A percentile compares a stretch with the other conserved stretches of the same genome.
These are phyloP conservation scores for Haliclystus octoradiatus DNA, from an alignment of 30 jellyfish, hydroid and myxozoan species.

Conservation along the genomic window DNA sequence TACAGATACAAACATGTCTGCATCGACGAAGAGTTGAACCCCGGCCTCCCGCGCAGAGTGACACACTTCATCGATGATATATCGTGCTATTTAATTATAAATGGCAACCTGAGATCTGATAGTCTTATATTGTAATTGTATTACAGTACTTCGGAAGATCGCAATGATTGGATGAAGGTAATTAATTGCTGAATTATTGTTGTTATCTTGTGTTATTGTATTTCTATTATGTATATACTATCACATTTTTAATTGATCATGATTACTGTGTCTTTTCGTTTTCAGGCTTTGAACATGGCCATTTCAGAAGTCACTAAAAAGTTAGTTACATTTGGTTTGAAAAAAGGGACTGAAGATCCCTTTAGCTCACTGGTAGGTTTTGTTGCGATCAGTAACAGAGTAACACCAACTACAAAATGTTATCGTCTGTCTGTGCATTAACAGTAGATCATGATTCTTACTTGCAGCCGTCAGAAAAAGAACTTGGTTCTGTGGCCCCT, in stretches of 20 bases:
- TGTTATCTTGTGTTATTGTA: background rate
- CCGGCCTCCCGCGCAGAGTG: too few species aligned
- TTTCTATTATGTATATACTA: background rate
- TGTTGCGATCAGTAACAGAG: too few species aligned
- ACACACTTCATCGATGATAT: too few species aligned
- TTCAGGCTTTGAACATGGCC: slow-evolving; percentile 60
- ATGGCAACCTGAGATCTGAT: too few species aligned
- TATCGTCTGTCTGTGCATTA: too few species aligned
- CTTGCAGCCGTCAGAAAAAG: slow-evolving; percentile 36
- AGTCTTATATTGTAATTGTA: too few species aligned
- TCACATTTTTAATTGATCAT: background rate
- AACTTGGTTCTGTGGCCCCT: slow-evolving; percentile 76
- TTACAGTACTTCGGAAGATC: slow-evolving; percentile 67
- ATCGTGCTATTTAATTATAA: too few species aligned
- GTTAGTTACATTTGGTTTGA: slow-evolving; percentile 53
- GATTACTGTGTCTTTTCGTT: background rate
- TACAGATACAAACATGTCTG: too few species aligned
- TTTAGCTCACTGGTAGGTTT: background rate
- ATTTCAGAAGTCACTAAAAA: slow-evolving; percentile 55
- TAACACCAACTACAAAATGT: too few species aligned
- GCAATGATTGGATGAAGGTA: slow-evolving; percentile 86
- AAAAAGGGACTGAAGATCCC: slow-evolving; percentile 7
- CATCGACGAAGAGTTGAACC: too few species aligned
- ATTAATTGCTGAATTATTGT: background rate
- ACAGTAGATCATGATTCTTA: too few species aligned